phyloP scores from a whole-genome alignment of 1,140 invertebrate species.

The Oncopodura yosiiana region DNA sequence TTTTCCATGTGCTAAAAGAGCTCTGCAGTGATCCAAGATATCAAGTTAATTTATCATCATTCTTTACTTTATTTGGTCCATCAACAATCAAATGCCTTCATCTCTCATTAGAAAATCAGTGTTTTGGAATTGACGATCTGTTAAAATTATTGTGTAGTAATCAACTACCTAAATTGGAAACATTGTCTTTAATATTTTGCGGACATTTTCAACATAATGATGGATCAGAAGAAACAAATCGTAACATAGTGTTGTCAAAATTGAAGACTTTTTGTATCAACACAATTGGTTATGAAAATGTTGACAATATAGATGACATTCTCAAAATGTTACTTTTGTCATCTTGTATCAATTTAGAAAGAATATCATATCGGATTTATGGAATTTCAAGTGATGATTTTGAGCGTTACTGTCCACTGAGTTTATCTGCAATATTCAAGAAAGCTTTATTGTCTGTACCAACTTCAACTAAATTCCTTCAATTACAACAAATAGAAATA shows the following conservation, averaged over 20 bases:
- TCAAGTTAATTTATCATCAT: neutral
- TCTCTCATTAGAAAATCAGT: neutral
- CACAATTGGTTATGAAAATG: conserved; percentile 3
- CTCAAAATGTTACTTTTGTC: neutral
- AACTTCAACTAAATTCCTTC: no score
- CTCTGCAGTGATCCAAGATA: neutral
- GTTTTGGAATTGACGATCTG: neutral
- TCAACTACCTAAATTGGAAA: neutral
- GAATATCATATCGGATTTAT: conserved; percentile 4
- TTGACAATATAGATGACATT: conserved; percentile 1
- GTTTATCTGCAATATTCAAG: no score
- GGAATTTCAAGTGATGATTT: conserved; percentile 1
- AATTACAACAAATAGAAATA: no score
- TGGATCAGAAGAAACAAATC: neutral
- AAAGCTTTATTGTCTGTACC: no score
- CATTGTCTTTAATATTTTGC: conserved; percentile 1
- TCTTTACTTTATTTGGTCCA: neutral
- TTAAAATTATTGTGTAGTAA: neutral
- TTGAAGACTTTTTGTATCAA: conserved; percentile 2
- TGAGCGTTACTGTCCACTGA: no score
- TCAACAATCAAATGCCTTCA: neutral
- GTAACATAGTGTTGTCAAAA: neutral
- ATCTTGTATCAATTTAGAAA: neutral
- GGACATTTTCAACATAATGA: neutral
- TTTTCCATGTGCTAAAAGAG: neutral